phyloP scores from a whole-genome alignment of 1,140 invertebrate species.

The Panulirus ornatus region DNA sequence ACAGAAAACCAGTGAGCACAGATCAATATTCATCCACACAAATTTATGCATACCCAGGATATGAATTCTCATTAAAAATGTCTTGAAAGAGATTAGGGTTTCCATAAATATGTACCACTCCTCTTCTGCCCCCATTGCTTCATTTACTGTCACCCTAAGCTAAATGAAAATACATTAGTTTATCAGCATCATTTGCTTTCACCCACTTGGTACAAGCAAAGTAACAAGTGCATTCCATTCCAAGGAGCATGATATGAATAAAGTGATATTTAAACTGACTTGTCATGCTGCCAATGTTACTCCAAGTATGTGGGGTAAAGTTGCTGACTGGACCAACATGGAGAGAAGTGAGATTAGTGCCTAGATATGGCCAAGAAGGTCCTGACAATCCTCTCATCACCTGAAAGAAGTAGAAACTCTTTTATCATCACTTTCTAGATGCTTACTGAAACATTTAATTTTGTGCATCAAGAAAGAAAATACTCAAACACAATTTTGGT shows the following conservation, averaged over 20 bases:
- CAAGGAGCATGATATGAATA: background rate
- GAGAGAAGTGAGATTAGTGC: slow-evolving; percentile 46
- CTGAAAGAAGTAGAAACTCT: slow-evolving; percentile 12
- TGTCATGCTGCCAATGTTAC: slow-evolving; percentile 50
- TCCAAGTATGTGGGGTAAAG: slow-evolving; percentile 38
- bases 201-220: background rate
- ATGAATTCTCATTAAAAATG: too few species aligned
- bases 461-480: too few species aligned
- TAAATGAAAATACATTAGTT: background rate
- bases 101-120: background rate
- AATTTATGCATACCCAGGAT: too few species aligned
- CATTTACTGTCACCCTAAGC: background rate
- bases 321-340: slow-evolving; percentile 45
- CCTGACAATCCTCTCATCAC: slow-evolving; percentile 42
- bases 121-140: background rate
- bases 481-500: too few species aligned
- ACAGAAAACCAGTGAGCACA: too few species aligned
- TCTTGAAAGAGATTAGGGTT: background rate
- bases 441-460: too few species aligned
- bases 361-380: slow-evolving; percentile 47
- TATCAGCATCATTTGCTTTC: background rate
- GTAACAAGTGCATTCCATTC: background rate
- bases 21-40: too few species aligned
- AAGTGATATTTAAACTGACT: slow-evolving; percentile 30
- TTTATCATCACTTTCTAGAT: too few species aligned